Evolutionary conservation across 1,140 invertebrate species (phyloP).

Genomic region (Temnothorax longispinosus): DNA sequence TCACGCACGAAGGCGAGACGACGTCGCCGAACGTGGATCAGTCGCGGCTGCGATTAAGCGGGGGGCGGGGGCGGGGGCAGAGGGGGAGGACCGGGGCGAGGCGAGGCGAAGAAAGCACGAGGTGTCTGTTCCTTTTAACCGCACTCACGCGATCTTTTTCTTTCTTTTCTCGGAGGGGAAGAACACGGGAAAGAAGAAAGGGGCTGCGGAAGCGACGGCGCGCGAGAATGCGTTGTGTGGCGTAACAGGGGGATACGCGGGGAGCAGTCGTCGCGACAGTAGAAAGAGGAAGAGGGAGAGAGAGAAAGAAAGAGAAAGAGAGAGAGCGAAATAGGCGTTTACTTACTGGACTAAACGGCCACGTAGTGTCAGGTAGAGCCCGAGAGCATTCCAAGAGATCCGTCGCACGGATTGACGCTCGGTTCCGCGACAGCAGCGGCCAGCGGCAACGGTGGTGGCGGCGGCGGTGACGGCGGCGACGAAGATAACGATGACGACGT

Average conservation of each 20-base stretch:
- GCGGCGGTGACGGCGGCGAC: not conserved
- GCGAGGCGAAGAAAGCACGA: not conserved
- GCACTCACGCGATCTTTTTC: not conserved
- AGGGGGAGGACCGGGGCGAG: not conserved
- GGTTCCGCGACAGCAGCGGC: not conserved
- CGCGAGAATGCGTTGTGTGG: not conserved
- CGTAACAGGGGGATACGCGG: constrained; percentile 9
- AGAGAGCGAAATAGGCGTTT: constrained; percentile 51
- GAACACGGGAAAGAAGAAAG: not conserved
- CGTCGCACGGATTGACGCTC: constrained; percentile 31
- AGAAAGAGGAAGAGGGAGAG: not conserved
- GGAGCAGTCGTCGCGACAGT: not conserved
- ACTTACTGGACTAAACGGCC: constrained; percentile 70
- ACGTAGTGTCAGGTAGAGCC: constrained; percentile 50
- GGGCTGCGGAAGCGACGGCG: not conserved
- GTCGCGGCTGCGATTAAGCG: not conserved
- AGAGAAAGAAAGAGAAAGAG: not conserved
- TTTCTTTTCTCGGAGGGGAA: too few species aligned
- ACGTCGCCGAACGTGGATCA: not conserved
- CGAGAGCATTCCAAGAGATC: constrained; percentile 60
- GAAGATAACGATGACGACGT: constrained; percentile 12
- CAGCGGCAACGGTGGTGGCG: not conserved
- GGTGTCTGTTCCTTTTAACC: not conserved
- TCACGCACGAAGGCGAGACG: constrained; percentile 23
- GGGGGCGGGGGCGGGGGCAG: not conserved